phyloP scores from a whole-genome alignment of 2,888 invertebrate genomes.

The Hydraecia micacea region DNA sequence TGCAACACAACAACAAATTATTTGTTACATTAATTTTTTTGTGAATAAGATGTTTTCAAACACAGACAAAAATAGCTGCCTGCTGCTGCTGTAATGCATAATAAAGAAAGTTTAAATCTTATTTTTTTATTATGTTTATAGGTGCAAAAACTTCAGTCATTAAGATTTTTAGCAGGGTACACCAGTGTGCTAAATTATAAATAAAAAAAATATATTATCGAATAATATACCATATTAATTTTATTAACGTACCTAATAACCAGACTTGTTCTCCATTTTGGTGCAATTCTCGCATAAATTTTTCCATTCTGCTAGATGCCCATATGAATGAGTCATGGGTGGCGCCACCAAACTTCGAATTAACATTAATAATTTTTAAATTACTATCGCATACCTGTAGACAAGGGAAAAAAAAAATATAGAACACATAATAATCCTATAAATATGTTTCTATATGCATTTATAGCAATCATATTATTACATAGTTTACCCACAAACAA shows the following conservation, averaged over 20 bases:
- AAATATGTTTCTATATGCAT: background rate
- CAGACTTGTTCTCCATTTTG: slow-evolving; percentile 44
- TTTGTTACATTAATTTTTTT: no score
- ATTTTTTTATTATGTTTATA: no score
- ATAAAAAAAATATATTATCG: background rate
- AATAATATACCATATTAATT: background rate
- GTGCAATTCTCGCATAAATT: slow-evolving; percentile 32
- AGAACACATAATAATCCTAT: background rate
- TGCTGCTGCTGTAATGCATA: no score
- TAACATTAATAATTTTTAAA: slow-evolving; percentile 27
- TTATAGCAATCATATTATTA: background rate
- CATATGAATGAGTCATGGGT: slow-evolving; percentile 56
- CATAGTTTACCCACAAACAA: background rate
- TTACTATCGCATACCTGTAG: slow-evolving; percentile 8
- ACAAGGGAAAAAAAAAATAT: background rate
- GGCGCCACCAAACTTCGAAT: slow-evolving; percentile 49
- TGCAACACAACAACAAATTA: no score
- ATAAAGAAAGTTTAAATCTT: no score
- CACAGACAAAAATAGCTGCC: no score
- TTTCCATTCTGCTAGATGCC: slow-evolving; percentile 45
- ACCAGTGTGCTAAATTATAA: no score
- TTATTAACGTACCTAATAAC: slow-evolving; percentile 46
- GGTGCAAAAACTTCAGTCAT: no score
- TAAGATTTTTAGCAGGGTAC: background rate
- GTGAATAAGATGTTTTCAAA: no score